Conservation (phyloP, 2,797 vertebrate species). For the Poeciliopsis infans region DNA sequence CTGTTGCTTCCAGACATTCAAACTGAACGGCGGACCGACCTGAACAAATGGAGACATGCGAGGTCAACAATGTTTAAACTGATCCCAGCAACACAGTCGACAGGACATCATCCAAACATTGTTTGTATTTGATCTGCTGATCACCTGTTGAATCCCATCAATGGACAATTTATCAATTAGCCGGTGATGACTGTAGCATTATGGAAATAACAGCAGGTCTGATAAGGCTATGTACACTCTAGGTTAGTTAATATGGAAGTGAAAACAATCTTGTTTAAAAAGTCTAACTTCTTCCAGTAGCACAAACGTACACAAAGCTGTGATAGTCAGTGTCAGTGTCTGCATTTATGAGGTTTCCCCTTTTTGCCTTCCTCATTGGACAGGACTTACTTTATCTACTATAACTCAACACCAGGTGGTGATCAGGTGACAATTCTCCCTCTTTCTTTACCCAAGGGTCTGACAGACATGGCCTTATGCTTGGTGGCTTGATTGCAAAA, state of each 20-base stretch:
- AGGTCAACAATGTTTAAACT: neutral
- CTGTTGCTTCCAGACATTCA: conserved; percentile 73
- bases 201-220: neutral
- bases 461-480: neutral
- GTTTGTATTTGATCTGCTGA: neutral
- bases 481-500: neutral
- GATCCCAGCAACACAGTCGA: neutral
- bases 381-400: neutral
- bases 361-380: neutral
- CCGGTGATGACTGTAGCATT: neutral
- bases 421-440: neutral
- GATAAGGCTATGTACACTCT: neutral
- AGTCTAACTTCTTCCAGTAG: neutral
- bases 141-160: neutral
- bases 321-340: neutral
- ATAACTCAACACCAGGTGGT: neutral
- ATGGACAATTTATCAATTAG: neutral
- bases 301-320: neutral
- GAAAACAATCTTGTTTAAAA: neutral
- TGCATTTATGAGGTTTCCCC: neutral
- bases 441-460: neutral
- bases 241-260: neutral
- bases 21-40: conserved; percentile 75
- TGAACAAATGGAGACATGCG: conserved; percentile 11
- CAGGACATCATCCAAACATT: neutral